Base-by-base conservation (phyloP, 53 echinoderm and acorn worm genomes). In the Paracentrotus lividus region DNA sequence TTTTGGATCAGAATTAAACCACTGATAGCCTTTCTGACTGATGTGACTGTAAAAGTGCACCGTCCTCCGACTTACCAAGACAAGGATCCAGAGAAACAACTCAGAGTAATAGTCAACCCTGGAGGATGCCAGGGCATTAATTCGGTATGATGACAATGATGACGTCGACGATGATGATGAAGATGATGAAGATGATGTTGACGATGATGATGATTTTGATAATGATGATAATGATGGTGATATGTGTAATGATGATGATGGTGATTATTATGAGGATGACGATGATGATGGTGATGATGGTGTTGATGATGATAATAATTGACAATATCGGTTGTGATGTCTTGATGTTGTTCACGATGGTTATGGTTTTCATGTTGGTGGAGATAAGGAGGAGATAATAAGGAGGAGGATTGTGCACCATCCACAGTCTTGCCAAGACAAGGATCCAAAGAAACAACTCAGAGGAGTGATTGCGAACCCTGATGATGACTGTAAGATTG, bases 41-140 rank as follows among this genome's bases (percentile, higher is more conserved):
- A 86, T 0, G 55, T 86, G 53, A 86, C 86, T 0, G 57, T 86
- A 10, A 86, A 55, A 12, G 33, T 86, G 4, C 86, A 86, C 21
- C 53, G 56, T 23, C 86, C 86, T 33, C 86, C 86, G 5, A 86
- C 86, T 4, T 36, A 53, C 8, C 33, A 53, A 54, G 47, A 20
- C 55, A 32, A 18, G 33, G 86, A 86, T 38, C 18, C 86, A 15
- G 86, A 86, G 33, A 86, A 57, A 33, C 33, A 34, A 23, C 55
- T 86, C 14, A 29, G 47, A 86, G 86, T 86, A 4, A 86, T 86
- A 1, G 57, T 86, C 34, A 86, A 86, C 55, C 54, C 56, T 31
- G 86, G 86, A 38, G 86, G 54, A 5, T 53, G 33, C 7, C 23
- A 52, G 5, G 86, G 56, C 0, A 53, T 86, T 5, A 1, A 1